Percentiles rank a stretch among this genome's conserved stretches.
These are phyloP conservation scores for Lineus longissimus DNA, from an alignment of 1,140 invertebrate genomes.

Conservation along the genomic window DNA sequence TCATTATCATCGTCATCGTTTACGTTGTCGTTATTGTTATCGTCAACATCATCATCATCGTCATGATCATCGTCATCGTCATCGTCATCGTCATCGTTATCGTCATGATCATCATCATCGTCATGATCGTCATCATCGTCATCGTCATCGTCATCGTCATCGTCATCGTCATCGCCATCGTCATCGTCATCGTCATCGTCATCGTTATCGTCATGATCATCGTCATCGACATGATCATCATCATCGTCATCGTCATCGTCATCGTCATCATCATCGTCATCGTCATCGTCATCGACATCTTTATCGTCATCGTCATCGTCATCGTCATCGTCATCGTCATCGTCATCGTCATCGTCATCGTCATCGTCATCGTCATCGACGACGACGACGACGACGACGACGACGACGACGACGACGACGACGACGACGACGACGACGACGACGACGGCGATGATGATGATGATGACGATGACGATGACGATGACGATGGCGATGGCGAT, in stretches of 20 bases:
- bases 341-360: background rate
- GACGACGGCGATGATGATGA: no score
- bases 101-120: no score
- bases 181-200: background rate
- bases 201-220: no score
- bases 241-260: slow-evolving; percentile 7
- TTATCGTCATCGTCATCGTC: slow-evolving; percentile 1
- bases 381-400: no score
- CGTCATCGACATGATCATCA: no score
- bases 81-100: background rate
- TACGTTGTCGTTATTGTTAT: no score
- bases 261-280: slow-evolving; percentile 5
- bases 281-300: background rate
- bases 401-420: no score
- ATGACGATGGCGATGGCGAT: background rate
- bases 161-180: background rate
- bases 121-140: no score
- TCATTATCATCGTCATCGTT: no score
- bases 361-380: background rate
- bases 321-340: slow-evolving; percentile 1
- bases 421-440: no score
- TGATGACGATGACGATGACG: background rate
- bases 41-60: no score
- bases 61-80: no score
- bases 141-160: slow-evolving; percentile 4